Evolutionary conservation across 2,113 vertebrate species (phyloP).

Genomic region (Percopsis transmontana): DNA sequence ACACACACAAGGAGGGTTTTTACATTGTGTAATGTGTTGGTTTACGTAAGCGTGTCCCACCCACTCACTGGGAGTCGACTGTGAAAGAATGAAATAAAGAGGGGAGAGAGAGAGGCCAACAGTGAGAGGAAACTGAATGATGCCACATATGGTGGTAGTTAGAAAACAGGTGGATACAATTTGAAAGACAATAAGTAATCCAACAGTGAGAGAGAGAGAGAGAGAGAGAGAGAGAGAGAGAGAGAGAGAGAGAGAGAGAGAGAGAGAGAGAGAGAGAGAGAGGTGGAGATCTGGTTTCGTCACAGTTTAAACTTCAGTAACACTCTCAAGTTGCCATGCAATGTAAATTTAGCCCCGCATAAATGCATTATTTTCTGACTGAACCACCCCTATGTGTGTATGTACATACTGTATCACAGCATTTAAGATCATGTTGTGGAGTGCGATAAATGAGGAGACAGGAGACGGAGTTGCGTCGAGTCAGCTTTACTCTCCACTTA

Average conservation of each 20-base stretch:
- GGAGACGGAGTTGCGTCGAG: too few species aligned
- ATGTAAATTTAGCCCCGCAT: neutral
- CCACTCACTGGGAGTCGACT: constrained; percentile 63
- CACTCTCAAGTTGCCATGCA: neutral
- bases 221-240: constrained; percentile 2
- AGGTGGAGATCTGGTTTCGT: neutral
- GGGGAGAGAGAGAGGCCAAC: neutral
- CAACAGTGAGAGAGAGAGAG: neutral
- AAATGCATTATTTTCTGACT: neutral
- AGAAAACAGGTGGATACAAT: too few species aligned
- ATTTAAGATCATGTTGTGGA: too few species aligned
- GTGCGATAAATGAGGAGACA: too few species aligned
- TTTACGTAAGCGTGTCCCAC: constrained; percentile 68
- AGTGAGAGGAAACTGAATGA: too few species aligned
- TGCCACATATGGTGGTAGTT: too few species aligned
- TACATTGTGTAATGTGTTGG: constrained; percentile 62
- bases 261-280: neutral
- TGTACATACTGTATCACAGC: neutral
- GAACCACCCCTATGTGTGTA: neutral
- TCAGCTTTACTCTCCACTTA: too few species aligned
- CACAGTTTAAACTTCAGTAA: neutral
- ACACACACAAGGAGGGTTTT: constrained; percentile 29
- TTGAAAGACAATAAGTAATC: too few species aligned
- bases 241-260: neutral
- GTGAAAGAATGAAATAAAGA: constrained; percentile 49